Conservation (phyloP, 1,140 invertebrate species). For the Neodiprion pinetum region DNA sequence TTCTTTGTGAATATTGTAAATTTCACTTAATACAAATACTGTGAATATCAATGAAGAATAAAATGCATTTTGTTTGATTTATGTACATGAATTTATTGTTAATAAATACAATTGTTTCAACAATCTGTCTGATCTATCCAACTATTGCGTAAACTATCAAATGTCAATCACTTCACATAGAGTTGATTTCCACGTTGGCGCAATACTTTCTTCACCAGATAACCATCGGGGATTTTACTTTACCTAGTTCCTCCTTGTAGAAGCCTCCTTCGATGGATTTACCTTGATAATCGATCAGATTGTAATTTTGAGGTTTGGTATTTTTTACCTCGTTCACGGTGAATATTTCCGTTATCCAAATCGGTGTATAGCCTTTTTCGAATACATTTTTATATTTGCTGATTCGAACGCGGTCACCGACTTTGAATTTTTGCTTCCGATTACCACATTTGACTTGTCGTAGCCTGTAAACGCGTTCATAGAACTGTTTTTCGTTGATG, state of each 20-base stretch:
- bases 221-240: constrained; percentile 40
- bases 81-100: too few species aligned
- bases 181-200: constrained; percentile 37
- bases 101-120: not conserved
- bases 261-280: not conserved
- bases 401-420: too few species aligned
- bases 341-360: not conserved
- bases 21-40: too few species aligned
- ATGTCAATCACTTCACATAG: constrained; percentile 50
- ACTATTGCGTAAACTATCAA: constrained; percentile 38
- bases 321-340: not conserved
- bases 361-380: not conserved
- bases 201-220: constrained; percentile 49
- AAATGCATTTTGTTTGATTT: too few species aligned
- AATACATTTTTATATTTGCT: constrained; percentile 2
- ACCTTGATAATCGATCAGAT: not conserved
- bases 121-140: constrained; percentile 38
- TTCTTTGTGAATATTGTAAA: too few species aligned
- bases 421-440: too few species aligned
- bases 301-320: not conserved
- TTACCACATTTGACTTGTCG: too few species aligned
- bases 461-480: too few species aligned
- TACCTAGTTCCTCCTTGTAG: not conserved
- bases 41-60: too few species aligned
- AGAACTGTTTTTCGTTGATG: too few species aligned